Base-by-base conservation (phyloP, 2,113 vertebrate genomes). In the Brevimyrus niger region DNA sequence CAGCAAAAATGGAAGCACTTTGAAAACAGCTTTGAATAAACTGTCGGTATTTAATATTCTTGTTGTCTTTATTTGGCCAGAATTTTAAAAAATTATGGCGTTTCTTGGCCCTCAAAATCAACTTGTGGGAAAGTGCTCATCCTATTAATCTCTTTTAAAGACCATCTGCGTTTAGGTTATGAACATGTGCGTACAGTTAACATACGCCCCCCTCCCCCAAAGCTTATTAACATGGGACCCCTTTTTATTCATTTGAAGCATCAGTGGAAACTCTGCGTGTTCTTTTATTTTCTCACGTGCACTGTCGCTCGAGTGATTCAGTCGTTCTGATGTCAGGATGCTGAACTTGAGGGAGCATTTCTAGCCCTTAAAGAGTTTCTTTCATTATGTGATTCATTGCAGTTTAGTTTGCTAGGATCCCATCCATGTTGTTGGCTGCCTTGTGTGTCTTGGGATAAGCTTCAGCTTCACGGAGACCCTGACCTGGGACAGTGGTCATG, bases 11-110 rank as follows among this genome's bases (percentile, higher is more conserved):
- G 92, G 94, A 94, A 94, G 91, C 93, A 94, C 94, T 94, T 94
- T 89, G 94, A 94, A 94, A 93, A 94, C 92, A 94, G 94, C 94
- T 96, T 96, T 96, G 94, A 96, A 96, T 96, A 96, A 96, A 95
- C 93, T 93, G 95, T 95, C 94, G 95, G 93, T 94, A 93, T 94
- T 95, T 92, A 94, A 90, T 9, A 87, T 50, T 61, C 35, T 87
- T 73, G 88, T 48, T 87, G 27, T 65, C 65, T 50, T 89, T 55
- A 51, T 55, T 58, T 55, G n/a, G 7, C 8, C 35, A 2, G 73
- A 53, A 10, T 19, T 42, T 31, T 35, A 15, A 55, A 6, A 86
- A 42, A 38, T 51, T 38, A 8, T n/a, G 46, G 8, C 10, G 46
- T 85, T 85, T 85, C 21, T 13, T 47, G 3, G 10, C 4, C n/a